Evolutionary conservation across 2,888 invertebrate species (phyloP).

Genomic region (Athetis lepigone): DNA sequence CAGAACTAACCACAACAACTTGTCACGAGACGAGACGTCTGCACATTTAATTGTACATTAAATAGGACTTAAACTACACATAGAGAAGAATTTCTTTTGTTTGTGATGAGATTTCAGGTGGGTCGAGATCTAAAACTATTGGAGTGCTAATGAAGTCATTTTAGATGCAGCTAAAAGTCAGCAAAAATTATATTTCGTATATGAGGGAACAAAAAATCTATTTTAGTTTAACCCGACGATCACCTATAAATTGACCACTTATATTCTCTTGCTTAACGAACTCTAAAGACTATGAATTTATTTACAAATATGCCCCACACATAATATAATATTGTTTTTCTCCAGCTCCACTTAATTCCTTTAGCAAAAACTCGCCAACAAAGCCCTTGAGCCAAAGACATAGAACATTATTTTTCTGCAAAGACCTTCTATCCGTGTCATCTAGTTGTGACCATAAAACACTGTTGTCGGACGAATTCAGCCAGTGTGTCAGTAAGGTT

Average conservation of each 20-base stretch:
- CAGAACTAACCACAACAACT: constrained; percentile 16
- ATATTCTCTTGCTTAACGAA: too few relatives aligned
- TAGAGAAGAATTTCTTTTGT: background rate
- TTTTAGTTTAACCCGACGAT: too few relatives aligned
- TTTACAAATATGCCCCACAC: background rate
- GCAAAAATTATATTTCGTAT: background rate
- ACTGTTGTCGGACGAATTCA: constrained; percentile 54
- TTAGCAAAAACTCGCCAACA: background rate
- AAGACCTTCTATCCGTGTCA: constrained; percentile 38
- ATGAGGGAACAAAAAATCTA: too few relatives aligned
- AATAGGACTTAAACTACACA: constrained; percentile 1
- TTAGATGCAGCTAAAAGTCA: background rate
- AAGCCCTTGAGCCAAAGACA: background rate
- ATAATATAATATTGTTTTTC: background rate
- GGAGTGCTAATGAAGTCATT: too few relatives aligned
- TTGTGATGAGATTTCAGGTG: background rate
- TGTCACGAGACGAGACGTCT: constrained; percentile 35
- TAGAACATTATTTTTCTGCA: constrained; percentile 10
- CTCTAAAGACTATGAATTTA: background rate
- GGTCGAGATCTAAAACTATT: background rate
- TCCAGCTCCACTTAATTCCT: too few relatives aligned
- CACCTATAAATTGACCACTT: too few relatives aligned
- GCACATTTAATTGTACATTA: constrained; percentile 16
- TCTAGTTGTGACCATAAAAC: constrained; percentile 39
- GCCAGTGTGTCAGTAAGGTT: constrained; percentile 61